Evolutionary conservation across 2,113 vertebrate genomes (phyloP).

Genomic region (Percina caprodes): DNA sequence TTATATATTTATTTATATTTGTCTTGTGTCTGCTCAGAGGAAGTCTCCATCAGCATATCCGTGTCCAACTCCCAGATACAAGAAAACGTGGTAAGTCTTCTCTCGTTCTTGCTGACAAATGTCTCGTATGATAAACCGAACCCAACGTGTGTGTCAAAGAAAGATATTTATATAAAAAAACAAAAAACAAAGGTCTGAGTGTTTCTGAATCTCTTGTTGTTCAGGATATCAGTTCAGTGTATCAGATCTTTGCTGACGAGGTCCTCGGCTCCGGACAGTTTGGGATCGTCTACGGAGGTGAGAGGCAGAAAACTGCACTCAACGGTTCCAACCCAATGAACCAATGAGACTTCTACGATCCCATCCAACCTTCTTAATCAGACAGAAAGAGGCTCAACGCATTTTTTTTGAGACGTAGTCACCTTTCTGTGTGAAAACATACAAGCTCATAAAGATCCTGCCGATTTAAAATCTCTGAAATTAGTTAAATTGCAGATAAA

Average conservation of each 20-base stretch:
- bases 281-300: conserved; percentile 97
- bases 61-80: conserved; percentile 94
- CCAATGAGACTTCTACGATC: no score
- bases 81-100: conserved; percentile 92
- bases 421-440: no score
- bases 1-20: no score
- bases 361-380: no score
- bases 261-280: conserved; percentile 98
- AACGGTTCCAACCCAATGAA: no score
- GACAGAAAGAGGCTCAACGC: no score
- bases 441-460: no score
- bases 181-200: no score
- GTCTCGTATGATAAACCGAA: not conserved
- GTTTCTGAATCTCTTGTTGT: not conserved
- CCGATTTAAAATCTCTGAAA: not conserved
- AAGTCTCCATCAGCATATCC: conserved; percentile 92
- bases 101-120: no score
- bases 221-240: conserved; percentile 96
- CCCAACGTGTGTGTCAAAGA: not conserved
- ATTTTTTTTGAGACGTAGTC: no score
- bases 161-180: no score
- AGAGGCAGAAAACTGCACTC: conserved; percentile 7
- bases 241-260: conserved; percentile 98
- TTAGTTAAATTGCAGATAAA: not conserved
- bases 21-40: conserved; percentile 83